These are phyloP conservation scores for Sibirionetta formosa DNA, from an alignment of 2,797 vertebrate genomes.

Conservation along the genomic window DNA sequence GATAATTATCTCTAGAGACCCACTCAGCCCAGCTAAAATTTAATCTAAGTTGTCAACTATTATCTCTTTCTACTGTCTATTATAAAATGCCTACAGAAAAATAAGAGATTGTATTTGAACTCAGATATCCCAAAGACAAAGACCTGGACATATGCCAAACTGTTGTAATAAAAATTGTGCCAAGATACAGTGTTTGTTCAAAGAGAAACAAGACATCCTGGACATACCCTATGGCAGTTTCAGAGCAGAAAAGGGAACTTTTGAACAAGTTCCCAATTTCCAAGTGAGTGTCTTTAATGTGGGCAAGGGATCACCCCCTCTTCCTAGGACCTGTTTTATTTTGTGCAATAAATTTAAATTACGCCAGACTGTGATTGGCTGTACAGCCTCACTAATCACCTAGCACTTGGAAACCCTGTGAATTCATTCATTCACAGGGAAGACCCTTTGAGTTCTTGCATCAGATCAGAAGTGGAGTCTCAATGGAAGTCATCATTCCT, in stretches of 20 bases:
- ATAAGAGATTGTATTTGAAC: neutral
- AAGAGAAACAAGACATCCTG: neutral
- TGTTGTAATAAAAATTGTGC: neutral
- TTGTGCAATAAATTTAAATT: neutral
- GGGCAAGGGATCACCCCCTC: neutral
- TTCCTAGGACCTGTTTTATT: neutral
- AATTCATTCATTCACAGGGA: neutral
- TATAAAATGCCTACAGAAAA: neutral
- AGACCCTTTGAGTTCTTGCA: neutral
- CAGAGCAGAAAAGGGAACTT: neutral
- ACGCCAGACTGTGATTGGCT: neutral
- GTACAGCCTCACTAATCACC: neutral
- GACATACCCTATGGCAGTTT: neutral
- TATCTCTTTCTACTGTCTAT: neutral
- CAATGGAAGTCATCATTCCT: neutral
- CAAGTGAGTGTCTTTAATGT: neutral
- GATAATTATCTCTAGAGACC: constrained; percentile 1
- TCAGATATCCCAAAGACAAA: neutral
- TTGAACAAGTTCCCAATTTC: neutral
- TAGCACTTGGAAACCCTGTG: neutral
- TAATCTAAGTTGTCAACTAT: neutral
- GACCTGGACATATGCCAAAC: neutral
- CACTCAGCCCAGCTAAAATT: neutral
- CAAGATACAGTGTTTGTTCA: neutral
- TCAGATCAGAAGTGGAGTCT: neutral